A percentile compares a stretch with the other conserved stretches of the same genome.
Evolutionary conservation across 2,113 vertebrate genomes (phyloP).

Genomic region (Psophia crepitans): DNA sequence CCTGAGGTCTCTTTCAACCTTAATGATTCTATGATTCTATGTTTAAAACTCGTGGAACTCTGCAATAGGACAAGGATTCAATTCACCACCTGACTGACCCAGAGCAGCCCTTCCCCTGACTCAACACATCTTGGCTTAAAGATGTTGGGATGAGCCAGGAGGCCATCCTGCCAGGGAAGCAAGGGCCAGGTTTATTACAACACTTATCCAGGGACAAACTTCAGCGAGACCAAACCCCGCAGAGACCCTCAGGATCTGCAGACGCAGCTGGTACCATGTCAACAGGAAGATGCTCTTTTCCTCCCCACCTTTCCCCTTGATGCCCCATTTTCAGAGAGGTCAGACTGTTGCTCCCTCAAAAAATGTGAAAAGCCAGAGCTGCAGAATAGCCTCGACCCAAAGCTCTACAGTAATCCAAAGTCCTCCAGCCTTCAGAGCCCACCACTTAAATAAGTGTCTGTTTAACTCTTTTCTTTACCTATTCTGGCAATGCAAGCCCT

Average conservation of each 20-base stretch:
- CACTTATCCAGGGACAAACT: neutral
- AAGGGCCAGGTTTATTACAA: neutral
- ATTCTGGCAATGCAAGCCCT: neutral
- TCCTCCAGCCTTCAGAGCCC: neutral
- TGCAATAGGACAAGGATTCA: neutral
- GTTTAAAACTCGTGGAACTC: neutral
- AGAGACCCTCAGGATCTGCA: neutral
- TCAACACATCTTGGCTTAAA: neutral
- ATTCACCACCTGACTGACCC: neutral
- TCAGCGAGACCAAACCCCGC: neutral
- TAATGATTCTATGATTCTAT: too few relatives aligned
- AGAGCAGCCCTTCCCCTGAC: neutral
- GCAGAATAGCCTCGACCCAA: neutral
- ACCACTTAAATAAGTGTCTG: neutral
- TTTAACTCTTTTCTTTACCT: neutral
- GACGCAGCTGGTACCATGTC: neutral
- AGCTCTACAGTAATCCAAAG: neutral
- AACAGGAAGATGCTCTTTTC: neutral
- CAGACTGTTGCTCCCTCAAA: neutral
- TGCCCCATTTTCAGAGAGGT: neutral
- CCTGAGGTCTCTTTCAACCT: too few relatives aligned
- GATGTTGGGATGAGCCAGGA: neutral
- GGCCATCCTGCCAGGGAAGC: neutral
- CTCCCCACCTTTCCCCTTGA: neutral
- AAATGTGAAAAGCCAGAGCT: accelerated